Evolutionary conservation across 2,113 vertebrate species (phyloP).

Genomic region (Nothoprocta pentlandii): DNA sequence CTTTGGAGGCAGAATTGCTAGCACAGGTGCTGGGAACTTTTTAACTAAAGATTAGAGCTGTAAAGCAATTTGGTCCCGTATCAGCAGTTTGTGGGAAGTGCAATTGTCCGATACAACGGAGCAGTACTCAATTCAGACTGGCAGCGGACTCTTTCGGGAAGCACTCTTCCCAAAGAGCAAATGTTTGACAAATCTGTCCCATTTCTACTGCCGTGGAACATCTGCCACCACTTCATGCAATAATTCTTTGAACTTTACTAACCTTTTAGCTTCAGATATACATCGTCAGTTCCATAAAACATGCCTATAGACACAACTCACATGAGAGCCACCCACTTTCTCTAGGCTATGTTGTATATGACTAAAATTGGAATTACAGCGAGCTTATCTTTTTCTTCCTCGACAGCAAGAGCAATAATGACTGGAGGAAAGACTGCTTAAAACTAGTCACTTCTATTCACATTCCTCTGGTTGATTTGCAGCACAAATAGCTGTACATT

Average conservation of each 20-base stretch:
- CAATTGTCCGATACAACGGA: background rate
- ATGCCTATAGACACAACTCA: background rate
- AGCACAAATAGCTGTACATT: background rate
- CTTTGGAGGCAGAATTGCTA: background rate
- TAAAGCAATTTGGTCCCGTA: background rate
- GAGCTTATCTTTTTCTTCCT: background rate
- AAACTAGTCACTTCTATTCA: background rate
- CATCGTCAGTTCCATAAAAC: background rate
- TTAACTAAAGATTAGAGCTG: background rate
- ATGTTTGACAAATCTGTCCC: background rate
- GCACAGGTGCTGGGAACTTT: background rate
- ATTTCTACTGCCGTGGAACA: background rate
- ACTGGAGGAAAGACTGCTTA: background rate
- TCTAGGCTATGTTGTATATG: background rate
- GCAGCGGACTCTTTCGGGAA: background rate
- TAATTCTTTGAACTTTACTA: background rate
- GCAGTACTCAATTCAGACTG: background rate
- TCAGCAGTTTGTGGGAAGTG: background rate
- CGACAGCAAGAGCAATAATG: background rate
- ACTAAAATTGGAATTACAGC: background rate
- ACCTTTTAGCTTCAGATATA: background rate
- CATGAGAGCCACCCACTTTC: background rate
- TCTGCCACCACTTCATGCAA: background rate
- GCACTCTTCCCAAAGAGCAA: background rate
- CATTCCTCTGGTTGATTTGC: background rate